Base-by-base conservation (phyloP, 2,888 invertebrate species). In the Rotaria macrura region DNA sequence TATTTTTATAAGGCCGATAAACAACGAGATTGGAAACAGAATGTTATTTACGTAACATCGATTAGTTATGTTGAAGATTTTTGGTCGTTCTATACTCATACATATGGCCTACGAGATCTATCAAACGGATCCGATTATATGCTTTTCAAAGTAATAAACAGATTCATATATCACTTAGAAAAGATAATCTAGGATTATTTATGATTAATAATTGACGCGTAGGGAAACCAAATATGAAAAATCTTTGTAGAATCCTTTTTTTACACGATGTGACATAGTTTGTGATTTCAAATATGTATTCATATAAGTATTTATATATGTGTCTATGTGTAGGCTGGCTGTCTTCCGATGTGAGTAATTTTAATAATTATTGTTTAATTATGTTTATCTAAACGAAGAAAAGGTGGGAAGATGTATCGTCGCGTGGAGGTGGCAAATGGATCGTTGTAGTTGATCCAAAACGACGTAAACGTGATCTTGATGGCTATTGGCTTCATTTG, bases 11-110 rank as follows among this genome's bases (percentile, higher is more conserved):
- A 79, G 43, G 79, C 79, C n/a, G 79, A 79, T 43, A 79, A 79
- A 43, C 79, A 79, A n/a, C 79, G 79, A 38, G 79, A 79, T 79
- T 79, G 79, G 79, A 79, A 79, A 79, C 79, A 79, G 14, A 79
- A 79, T 43, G 79, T 79, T 17, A 79, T 79, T 43, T 79, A 79
- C n/a, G 43, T 79, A 43, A 79, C 79, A 79, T 79, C 79, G 4
- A 43, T 79, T n/a, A 43, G n/a, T 43, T 79, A 79, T 79, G n/a
- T 79, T 40, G 79, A 79, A 79, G 79, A 79, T 40, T 79, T 79
- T 43, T 79, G 79, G 79, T 79, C 79, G 43, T 79, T 79, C 43
- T 79, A 79, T 43, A 79, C 79, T 43, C 79, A 79, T 79, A 79
- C 79, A 79, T 79, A 79, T 43, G 79, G 79, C 43, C 12, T 79